A percentile compares a stretch with the other conserved stretches of the same genome.
Conservation (phyloP, 2,113 vertebrate species). For the Ceyx margarethae region DNA sequence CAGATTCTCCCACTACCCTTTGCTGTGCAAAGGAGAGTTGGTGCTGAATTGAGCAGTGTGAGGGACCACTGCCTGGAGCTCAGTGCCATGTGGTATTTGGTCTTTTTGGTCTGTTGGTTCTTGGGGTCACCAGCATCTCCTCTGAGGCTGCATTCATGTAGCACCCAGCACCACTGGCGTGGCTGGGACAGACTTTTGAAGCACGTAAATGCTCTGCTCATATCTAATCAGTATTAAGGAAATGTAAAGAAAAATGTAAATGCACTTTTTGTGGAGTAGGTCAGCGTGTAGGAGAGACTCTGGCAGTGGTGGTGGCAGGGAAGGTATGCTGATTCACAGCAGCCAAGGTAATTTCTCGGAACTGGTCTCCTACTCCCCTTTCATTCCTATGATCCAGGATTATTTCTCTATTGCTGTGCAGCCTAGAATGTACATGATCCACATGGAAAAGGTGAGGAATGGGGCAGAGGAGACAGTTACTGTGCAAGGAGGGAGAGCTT, state of each 20-base stretch:
- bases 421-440: accelerated
- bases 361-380: neutral
- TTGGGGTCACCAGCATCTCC: neutral
- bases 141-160: neutral
- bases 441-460: neutral
- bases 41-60: neutral
- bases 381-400: neutral
- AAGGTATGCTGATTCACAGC: neutral
- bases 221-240: neutral
- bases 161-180: accelerated
- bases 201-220: neutral
- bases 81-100: neutral
- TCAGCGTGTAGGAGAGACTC: neutral
- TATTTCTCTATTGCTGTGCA: neutral
- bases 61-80: neutral
- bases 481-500: neutral
- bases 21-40: neutral
- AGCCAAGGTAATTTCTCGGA: neutral
- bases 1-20: neutral
- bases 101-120: neutral
- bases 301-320: neutral
- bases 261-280: neutral
- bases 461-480: neutral
- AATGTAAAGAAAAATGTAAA: neutral
- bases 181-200: neutral